phyloP scores from a whole-genome alignment of 2,888 invertebrate genomes.

The Blastobasis lacticolella region DNA sequence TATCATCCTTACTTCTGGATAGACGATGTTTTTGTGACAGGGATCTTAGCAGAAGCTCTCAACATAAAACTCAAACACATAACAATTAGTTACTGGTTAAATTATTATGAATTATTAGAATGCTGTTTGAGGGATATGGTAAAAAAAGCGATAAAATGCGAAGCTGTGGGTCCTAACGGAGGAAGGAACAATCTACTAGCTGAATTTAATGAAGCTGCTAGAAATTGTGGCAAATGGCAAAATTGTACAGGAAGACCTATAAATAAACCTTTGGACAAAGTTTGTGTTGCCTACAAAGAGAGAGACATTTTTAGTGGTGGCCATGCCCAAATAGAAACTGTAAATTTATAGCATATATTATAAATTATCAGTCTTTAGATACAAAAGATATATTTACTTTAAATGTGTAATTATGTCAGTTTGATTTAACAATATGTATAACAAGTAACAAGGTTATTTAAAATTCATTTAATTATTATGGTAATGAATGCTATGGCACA shows the following conservation, averaged over 20 bases:
- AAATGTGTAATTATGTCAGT: too few species aligned
- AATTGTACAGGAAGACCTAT: slow-evolving; percentile 67
- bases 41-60: slow-evolving; percentile 42
- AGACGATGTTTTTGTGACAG: slow-evolving; percentile 74
- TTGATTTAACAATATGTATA: too few species aligned
- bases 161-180: slow-evolving; percentile 85
- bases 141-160: slow-evolving; percentile 75
- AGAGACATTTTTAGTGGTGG: slow-evolving; percentile 43
- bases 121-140: slow-evolving; percentile 81
- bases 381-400: too few species aligned
- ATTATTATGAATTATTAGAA: slow-evolving; percentile 80
- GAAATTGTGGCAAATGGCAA: slow-evolving; percentile 67
- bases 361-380: too few species aligned
- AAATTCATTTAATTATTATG: too few species aligned
- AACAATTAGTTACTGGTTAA: slow-evolving; percentile 76
- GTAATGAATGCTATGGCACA: too few species aligned
- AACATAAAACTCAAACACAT: slow-evolving; percentile 74
- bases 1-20: slow-evolving; percentile 89
- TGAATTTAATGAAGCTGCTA: slow-evolving; percentile 76
- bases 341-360: slow-evolving; percentile 17
- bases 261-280: slow-evolving; percentile 67
- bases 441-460: too few species aligned
- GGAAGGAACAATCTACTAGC: slow-evolving; percentile 80
- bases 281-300: slow-evolving; percentile 72
- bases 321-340: slow-evolving; percentile 25